These are phyloP conservation scores for Heliconius aoede DNA, from an alignment of 2,888 invertebrate species.

Conservation along the genomic window DNA sequence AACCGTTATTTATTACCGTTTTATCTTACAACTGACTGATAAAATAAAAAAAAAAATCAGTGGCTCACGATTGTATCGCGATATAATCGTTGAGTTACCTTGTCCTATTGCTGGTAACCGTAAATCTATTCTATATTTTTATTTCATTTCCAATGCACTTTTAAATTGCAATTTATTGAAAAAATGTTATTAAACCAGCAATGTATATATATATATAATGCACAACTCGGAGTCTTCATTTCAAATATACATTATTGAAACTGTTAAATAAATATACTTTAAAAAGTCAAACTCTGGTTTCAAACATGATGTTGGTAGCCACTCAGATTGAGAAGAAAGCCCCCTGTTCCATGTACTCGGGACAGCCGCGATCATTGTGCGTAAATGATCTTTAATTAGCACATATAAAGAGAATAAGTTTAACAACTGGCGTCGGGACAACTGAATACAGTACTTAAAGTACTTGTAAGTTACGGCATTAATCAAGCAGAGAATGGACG, in stretches of 20 bases:
- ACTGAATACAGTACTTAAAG: constrained; percentile 50
- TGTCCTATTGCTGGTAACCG: constrained; percentile 54
- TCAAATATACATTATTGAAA: neutral
- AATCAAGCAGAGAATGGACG: constrained; percentile 49
- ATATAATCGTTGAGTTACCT: constrained; percentile 74
- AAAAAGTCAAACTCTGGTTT: constrained; percentile 67
- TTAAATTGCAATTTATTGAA: neutral
- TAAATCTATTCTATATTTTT: constrained; percentile 33
- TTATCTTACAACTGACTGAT: constrained; percentile 79
- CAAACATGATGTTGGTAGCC: constrained; percentile 72
- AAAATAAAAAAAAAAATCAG: constrained; percentile 82
- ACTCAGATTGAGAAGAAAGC: constrained; percentile 70
- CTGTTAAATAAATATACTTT: constrained; percentile 66
- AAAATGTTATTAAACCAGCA: constrained; percentile 40
- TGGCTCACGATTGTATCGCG: constrained; percentile 80
- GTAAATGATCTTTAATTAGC: constrained; percentile 77
- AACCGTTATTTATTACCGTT: constrained; percentile 78
- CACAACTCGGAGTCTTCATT: neutral
- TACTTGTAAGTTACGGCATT: constrained; percentile 49
- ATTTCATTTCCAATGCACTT: constrained; percentile 30
- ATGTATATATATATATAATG: constrained; percentile 48
- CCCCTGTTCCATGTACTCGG: constrained; percentile 61
- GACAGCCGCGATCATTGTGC: constrained; percentile 78
- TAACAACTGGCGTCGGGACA: constrained; percentile 72
- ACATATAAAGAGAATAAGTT: constrained; percentile 73